Percentiles rank a stretch among this genome's conserved stretches.
Conservation (phyloP, 2,113 vertebrate genomes). For the Oreochromis spilurus region DNA sequence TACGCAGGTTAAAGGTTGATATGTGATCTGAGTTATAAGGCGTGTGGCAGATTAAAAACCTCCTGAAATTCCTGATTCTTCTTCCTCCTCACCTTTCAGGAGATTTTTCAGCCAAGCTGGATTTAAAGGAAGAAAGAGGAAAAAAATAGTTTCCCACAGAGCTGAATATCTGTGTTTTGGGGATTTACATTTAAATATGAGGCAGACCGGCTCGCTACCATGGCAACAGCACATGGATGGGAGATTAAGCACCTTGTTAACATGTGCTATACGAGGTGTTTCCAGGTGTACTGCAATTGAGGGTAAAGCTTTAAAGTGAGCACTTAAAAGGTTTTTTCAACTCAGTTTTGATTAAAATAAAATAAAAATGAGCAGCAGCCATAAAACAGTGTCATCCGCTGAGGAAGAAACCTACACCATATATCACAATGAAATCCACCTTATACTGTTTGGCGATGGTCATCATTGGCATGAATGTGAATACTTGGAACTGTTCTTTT, state of each 20-base stretch:
- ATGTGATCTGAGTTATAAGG: background rate
- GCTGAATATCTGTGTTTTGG: background rate
- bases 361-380: background rate
- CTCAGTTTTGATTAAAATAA: background rate
- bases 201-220: background rate
- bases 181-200: conserved; percentile 22
- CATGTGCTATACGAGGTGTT: background rate
- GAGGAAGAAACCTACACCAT: background rate
- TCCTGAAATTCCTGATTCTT: background rate
- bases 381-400: background rate
- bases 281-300: background rate
- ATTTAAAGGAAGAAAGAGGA: background rate
- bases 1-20: background rate
- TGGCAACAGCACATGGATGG: background rate
- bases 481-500: background rate
- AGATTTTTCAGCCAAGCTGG: background rate
- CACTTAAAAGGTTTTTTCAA: background rate
- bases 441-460: background rate
- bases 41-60: background rate
- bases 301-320: background rate
- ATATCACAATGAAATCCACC: background rate
- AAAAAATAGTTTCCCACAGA: background rate
- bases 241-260: background rate
- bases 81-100: background rate
- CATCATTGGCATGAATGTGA: background rate